Evolutionary conservation across 1,140 invertebrate genomes (phyloP), one percentile per base, ranked within the genome.

Genomic region (Drosophila baimaii): DNA sequence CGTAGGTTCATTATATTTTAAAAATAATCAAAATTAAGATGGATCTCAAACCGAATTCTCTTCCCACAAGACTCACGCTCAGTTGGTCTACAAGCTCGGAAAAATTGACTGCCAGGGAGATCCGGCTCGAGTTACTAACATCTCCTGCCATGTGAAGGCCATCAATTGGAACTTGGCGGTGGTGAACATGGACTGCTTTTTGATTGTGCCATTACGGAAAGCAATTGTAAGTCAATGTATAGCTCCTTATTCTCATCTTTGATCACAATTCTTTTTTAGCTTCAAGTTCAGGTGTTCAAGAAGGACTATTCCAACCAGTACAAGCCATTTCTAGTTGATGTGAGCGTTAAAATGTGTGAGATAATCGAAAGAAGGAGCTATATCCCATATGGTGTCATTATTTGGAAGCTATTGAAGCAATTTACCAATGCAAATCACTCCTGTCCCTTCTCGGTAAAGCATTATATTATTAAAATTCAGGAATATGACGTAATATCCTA

Each of bases 371-470:
- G 35, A 7, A 55, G 33, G 1, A 82, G 21, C 27, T 81, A 19
- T 33, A 3, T 46, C 1, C 13, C 39, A 0, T 81, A 82, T 19
- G 74, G 69, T 0, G 52, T n/a, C 0, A 66, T 81, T 0, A 0
- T 66, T 0, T 37, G 39, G 37, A 74, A 78, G 12, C 0, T 63
- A 1, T 0, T 54, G 0, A 55, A 63, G 10, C 3, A 35, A 12
- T 75, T 23, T 17, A 44, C 79, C 0, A 82, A 81, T 33, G 10
- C 39, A 0, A 83, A 83, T 56, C 79, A 83, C 21, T 37, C 43
- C 9, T 79, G 79, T 23, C 62, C 71, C 2, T 56, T 56, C 13
- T 25, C 29, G 56, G 78, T 81, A 55, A 43, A 25, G 12, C 12
- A 21, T 1, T 21, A 21, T 3, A 7, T 1, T 21, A 7, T 44